A percentile compares a stretch with the other conserved stretches of the same genome.
Conservation (phyloP, 2,797 vertebrate genomes). For the Falco columbarius region DNA sequence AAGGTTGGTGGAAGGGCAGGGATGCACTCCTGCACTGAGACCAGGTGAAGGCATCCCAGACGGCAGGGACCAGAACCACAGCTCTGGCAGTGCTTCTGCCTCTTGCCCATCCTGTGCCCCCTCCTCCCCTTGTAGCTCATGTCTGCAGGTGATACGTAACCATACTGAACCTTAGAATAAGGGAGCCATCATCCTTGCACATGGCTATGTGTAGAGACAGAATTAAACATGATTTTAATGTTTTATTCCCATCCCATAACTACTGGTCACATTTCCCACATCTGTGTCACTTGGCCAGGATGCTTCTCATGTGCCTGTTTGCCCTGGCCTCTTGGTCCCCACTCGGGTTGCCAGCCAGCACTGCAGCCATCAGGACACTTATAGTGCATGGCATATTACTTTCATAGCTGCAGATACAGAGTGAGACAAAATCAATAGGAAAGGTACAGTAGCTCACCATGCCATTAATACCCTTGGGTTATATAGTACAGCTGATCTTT, state of each 20-base stretch:
- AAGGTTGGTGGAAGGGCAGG: neutral
- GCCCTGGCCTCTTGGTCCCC: neutral
- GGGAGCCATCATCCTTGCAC: neutral
- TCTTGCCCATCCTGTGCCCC: rapidly evolving
- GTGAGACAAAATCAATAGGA: neutral
- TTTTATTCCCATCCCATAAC: neutral
- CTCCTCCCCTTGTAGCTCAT: neutral
- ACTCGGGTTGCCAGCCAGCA: neutral
- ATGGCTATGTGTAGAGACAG: neutral
- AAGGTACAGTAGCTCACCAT: neutral
- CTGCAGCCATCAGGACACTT: neutral
- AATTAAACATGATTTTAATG: neutral
- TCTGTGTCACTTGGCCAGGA: neutral
- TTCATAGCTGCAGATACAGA: neutral
- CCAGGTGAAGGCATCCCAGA: neutral
- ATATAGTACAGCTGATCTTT: neutral
- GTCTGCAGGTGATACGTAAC: neutral
- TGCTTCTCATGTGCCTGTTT: neutral
- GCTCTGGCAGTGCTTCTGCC: neutral
- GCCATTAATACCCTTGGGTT: neutral
- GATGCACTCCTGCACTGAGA: neutral
- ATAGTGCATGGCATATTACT: neutral
- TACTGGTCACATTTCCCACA: neutral
- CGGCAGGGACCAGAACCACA: neutral
- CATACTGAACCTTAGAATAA: neutral